Base-by-base conservation (phyloP, 2,888 invertebrate species). In the Drosophila ustulata region DNA sequence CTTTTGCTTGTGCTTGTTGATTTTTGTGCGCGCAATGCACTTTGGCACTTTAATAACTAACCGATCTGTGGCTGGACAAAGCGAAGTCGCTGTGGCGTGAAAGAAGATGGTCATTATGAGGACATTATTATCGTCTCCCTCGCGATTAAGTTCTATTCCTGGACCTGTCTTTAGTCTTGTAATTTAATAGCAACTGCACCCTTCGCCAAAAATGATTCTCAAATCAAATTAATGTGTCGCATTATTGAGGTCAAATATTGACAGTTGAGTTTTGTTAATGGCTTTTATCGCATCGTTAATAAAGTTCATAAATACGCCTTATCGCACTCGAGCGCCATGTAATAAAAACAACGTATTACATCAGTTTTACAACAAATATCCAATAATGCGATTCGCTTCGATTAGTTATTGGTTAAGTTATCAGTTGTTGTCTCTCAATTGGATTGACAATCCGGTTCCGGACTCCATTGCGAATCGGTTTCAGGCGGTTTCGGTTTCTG, bases 331-430 rank as follows among this genome's bases (percentile, higher is more conserved):
- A 53, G 46, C 9, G 32, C 9, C 59, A 51, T 81, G 86, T 72
- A 89, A 86, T 79, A 37, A 71, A 80, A 88, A 89, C 85, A 82
- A 57, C 34, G 18, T 63, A 88, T 86, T 86, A 85, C 86, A 86
- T 89, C 89, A 86, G 78, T 68, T 39, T 53, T 7, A 62, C 55
- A 34, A 4, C 53, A 11, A 11, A 37, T 43, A 34, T 49, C 8
- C 47, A 47, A 49, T 45, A 18, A 52, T 51, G 6, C 43, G 45
- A 32, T 51, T 51, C 34, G 30, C 46, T 32, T 55, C 25, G 47
- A 13, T 69, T 43, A 28, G 23, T 52, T 49, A 41, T 41, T 41
- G 13, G 13, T 41, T 41, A 41, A 56, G 51, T 62, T 51, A 45
- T 46, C 46, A 46, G 47, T 32, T n/a, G 1, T n/a, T 51, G 9